phyloP scores from a whole-genome alignment of 2,113 vertebrate species.

The Eonycteris spelaea region DNA sequence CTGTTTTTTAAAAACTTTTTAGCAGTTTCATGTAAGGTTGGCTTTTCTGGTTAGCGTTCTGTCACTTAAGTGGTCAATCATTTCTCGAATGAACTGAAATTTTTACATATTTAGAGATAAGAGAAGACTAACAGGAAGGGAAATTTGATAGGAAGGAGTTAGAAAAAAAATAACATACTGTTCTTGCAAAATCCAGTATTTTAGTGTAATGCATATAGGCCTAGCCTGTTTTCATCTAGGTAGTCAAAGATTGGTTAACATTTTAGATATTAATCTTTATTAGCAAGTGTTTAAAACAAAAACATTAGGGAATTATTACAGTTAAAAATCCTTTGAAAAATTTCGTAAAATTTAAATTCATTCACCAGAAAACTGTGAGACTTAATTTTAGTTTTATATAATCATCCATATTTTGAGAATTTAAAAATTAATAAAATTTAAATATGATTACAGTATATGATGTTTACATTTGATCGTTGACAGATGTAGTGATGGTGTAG shows the following conservation, averaged over 20 bases:
- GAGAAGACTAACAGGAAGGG: neutral
- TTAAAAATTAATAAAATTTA: neutral
- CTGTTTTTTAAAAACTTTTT: neutral
- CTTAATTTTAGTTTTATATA: constrained; percentile 20
- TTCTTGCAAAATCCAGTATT: neutral
- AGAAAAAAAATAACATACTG: neutral
- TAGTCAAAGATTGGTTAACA: neutral
- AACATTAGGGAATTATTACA: neutral
- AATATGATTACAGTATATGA: neutral
- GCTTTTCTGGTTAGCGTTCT: neutral
- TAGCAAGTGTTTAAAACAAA: neutral
- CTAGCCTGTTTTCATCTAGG: neutral
- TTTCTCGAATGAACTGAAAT: neutral
- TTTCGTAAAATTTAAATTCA: neutral
- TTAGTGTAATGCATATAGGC: neutral
- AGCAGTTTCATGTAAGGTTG: neutral
- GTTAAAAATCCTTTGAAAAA: neutral
- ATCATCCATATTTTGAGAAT: neutral
- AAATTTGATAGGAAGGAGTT: neutral
- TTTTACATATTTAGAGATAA: neutral
- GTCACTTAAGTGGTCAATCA: neutral
- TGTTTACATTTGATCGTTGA: neutral
- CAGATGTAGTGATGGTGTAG: neutral
- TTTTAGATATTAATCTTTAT: neutral
- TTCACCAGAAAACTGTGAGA: neutral